These are phyloP conservation scores for Harpagifer antarcticus DNA, from an alignment of 2,797 vertebrate genomes.

Conservation along the genomic window DNA sequence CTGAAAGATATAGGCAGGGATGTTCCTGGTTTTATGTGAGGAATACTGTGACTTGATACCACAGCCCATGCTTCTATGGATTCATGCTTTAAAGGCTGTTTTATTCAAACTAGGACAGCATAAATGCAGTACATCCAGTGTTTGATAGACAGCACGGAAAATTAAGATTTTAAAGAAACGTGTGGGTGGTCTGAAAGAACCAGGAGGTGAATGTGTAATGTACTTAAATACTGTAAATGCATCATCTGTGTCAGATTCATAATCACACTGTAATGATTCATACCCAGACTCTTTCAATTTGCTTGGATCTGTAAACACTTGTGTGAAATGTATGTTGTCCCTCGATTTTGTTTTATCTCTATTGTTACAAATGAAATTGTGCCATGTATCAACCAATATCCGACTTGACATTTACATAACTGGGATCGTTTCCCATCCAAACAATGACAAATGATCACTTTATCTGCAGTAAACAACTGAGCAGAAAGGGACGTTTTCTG, in stretches of 20 bases:
- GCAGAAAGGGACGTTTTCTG: constrained; percentile 8
- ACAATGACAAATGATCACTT: constrained; percentile 39
- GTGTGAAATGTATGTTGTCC: neutral
- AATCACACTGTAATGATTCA: constrained; percentile 2
- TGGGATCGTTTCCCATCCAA: constrained; percentile 38
- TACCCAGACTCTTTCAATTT: neutral
- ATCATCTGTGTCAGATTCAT: constrained; percentile 13
- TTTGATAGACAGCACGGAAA: neutral
- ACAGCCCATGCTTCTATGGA: neutral
- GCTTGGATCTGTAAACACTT: neutral
- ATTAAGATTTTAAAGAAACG: neutral
- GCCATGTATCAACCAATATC: constrained; percentile 22
- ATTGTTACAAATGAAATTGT: constrained; percentile 25
- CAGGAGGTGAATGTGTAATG: constrained; percentile 4
- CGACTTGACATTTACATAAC: constrained; percentile 48
- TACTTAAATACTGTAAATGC: neutral
- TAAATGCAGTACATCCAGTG: neutral
- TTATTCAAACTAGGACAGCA: constrained; percentile 19
- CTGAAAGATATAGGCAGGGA: constrained; percentile 36
- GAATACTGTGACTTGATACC: constrained; percentile 15
- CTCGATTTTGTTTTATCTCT: constrained; percentile 13
- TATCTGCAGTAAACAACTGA: constrained; percentile 1
- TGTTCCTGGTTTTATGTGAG: constrained; percentile 21
- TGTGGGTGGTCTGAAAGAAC: constrained; percentile 9
- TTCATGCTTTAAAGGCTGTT: constrained; percentile 12